Percentiles rank a stretch among this genome's conserved stretches.
phyloP scores from a whole-genome alignment of 2,113 vertebrate species.

The Poicephalus meyeri region DNA sequence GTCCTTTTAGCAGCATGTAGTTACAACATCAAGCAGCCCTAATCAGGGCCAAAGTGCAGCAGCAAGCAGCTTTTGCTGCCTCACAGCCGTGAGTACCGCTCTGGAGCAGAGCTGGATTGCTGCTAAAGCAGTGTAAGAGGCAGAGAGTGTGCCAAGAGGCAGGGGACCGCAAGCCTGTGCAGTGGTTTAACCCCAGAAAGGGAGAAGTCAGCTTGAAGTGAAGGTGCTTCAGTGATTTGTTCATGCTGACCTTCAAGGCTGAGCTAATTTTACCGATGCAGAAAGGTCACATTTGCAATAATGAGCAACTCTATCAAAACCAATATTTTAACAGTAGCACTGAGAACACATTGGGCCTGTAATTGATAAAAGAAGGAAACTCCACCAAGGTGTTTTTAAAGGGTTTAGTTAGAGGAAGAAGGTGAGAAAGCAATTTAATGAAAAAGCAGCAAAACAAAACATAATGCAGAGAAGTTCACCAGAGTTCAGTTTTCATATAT shows the following conservation, averaged over 20 bases:
- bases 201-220: neutral
- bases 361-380: slow-evolving; percentile 36
- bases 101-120: neutral
- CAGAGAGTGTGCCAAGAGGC: neutral
- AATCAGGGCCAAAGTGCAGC: neutral
- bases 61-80: neutral
- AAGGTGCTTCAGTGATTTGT: neutral
- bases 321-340: slow-evolving; percentile 22
- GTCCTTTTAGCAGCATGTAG: neutral
- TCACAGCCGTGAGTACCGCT: neutral
- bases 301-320: neutral
- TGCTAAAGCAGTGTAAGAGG: neutral
- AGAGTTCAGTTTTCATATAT: neutral
- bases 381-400: slow-evolving; percentile 30
- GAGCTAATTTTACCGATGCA: neutral
- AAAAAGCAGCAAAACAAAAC: neutral
- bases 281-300: slow-evolving; percentile 13
- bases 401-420: neutral
- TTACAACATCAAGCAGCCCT: neutral
- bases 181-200: neutral
- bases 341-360: neutral
- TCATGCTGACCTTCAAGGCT: neutral
- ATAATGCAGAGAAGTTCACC: neutral
- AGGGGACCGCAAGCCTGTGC: rapidly evolving
- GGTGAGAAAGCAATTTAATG: neutral